Evolutionary conservation across 2,113 vertebrate genomes (phyloP).

Genomic region (Arenaria interpres): DNA sequence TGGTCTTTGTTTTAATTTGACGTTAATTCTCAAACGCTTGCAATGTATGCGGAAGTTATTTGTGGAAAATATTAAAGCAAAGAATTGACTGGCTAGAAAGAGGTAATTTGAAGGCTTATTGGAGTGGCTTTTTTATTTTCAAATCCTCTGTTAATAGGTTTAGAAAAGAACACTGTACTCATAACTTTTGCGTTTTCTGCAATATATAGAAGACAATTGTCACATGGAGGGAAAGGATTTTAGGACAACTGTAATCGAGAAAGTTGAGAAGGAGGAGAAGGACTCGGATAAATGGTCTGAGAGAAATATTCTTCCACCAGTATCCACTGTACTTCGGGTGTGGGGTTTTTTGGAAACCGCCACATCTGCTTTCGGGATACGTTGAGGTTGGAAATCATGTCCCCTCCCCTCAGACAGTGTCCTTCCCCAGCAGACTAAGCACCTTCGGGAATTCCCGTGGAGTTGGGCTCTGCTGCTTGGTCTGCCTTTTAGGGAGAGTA

Average conservation of each 20-base stretch:
- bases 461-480: neutral
- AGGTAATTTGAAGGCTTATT: neutral
- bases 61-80: neutral
- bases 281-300: neutral
- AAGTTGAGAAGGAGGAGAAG: neutral
- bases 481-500: neutral
- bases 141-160: neutral
- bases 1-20: neutral
- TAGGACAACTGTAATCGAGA: neutral
- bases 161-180: neutral
- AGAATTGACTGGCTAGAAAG: neutral
- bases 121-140: neutral
- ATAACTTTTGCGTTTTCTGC: neutral
- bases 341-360: neutral
- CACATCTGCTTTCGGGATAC: neutral
- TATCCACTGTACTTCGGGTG: neutral
- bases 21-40: neutral
- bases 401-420: neutral
- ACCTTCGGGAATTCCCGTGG: neutral
- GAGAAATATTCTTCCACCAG: neutral
- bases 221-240: neutral
- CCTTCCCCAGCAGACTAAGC: neutral
- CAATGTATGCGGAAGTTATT: fast-evolving
- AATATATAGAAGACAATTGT: neutral
- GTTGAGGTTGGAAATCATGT: neutral